Conservation (phyloP, 2,113 vertebrate species). For the Isichthys henryi region DNA sequence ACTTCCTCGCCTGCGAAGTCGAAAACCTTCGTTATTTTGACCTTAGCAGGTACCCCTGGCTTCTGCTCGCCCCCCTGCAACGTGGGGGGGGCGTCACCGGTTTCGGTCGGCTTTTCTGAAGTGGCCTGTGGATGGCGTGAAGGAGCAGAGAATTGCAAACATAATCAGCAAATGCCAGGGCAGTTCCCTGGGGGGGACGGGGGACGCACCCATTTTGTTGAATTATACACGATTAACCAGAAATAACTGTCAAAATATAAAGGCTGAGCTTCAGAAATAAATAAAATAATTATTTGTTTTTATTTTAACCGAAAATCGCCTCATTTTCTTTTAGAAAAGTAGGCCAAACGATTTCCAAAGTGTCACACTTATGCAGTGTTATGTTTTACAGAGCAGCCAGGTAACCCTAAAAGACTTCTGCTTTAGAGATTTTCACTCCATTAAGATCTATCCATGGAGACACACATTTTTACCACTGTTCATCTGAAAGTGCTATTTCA, state of each 20-base stretch:
- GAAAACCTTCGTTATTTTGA: conserved; percentile 85
- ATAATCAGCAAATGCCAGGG: background rate
- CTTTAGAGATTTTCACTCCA: background rate
- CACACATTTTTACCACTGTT: background rate
- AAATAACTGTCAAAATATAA: background rate
- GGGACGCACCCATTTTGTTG: accelerated
- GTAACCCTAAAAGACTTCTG: background rate
- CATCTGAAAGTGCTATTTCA: background rate
- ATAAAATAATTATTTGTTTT: background rate
- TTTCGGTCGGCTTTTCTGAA: conserved; percentile 37
- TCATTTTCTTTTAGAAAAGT: background rate
- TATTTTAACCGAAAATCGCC: background rate
- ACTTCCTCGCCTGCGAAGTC: conserved; percentile 95
- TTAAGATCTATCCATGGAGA: background rate
- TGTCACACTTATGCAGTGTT: background rate
- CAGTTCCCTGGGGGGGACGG: too few species aligned
- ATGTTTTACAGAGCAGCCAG: background rate
- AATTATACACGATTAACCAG: background rate
- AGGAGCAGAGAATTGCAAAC: background rate
- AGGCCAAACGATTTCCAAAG: background rate
- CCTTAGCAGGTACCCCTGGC: conserved; percentile 60
- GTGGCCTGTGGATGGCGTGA: conserved; percentile 44
- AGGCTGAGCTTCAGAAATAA: background rate
- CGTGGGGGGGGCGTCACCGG: conserved; percentile 40
- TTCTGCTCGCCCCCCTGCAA: conserved; percentile 47